Base-by-base conservation (phyloP, 1,140 invertebrate genomes). In the Formica selysi region DNA sequence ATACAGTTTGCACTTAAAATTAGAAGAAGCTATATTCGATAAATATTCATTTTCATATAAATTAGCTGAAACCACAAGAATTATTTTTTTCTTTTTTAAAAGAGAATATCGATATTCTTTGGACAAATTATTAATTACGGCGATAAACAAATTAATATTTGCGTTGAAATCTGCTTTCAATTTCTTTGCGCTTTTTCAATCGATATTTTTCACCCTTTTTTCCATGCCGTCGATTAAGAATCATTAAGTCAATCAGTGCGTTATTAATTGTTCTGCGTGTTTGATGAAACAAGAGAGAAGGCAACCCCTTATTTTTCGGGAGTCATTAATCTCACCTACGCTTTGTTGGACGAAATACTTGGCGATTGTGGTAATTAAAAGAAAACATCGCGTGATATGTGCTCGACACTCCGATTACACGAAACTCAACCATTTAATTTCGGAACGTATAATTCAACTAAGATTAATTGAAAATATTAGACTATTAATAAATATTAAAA, bases 181-280 rank as follows among this genome's bases (percentile, higher is more conserved):
- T 76, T 76, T 19, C 13, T 41, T 44, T 4, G 19, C 26, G 16
- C 22, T 78, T 32, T 78, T 44, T 6, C 22, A 65, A 5, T 78
- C 22, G 13, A 26, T 36, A 11, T 32, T 78, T 78, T 78, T 62
- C 8, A 51, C 1, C 11, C 7, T 78, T 79, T 79, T 51, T 67
- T 67, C 7, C 26, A 48, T 7, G 26, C 26, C 3, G 2, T 29
- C 38, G 29, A 79, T 79, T 68, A n/a, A 51, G 44, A 79, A 67
- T 79, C 62, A 32, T 79, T 68, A 79, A 4, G n/a, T 67, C 32
- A 79, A 51, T 79, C 32, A n/a, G n/a, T 44, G 38, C 13, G 62
- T 79, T 68, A 68, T 79, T 79, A 79, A 79, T 79, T 79, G 51
- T 79, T 32, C 19, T 13, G 26, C 32, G 5, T 79, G 76, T 79